Percentiles rank a stretch among this genome's conserved stretches.
phyloP scores from a whole-genome alignment of 2,888 invertebrate genomes.

The Cheilosia urbana region DNA sequence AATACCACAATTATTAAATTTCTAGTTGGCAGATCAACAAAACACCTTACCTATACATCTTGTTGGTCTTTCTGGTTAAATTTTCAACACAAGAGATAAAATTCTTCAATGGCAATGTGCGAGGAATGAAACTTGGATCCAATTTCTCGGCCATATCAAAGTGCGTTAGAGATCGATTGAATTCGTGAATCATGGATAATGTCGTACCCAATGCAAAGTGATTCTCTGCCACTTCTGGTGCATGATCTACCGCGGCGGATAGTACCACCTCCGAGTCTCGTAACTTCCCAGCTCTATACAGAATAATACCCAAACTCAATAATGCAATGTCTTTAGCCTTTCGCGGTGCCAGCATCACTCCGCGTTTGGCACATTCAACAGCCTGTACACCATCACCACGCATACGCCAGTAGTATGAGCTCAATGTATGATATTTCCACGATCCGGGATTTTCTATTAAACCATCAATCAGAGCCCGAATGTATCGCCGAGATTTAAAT shows the following conservation, averaged over 20 bases:
- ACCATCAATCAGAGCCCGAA: conserved; percentile 77
- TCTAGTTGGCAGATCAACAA: neutral
- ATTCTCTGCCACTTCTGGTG: conserved; percentile 81
- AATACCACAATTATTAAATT: neutral
- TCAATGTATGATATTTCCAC: conserved; percentile 82
- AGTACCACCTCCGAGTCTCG: conserved; percentile 81
- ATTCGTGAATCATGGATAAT: conserved; percentile 81
- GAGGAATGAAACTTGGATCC: conserved; percentile 80
- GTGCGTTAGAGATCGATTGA: conserved; percentile 81
- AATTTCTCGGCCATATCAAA: conserved; percentile 81
- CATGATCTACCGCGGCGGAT: conserved; percentile 81
- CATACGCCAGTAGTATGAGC: conserved; percentile 83
- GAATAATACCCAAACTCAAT: conserved; percentile 82
- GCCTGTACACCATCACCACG: conserved; percentile 81
- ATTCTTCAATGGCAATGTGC: conserved; percentile 80
- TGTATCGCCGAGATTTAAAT: conserved; percentile 62
- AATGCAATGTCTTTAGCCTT: conserved; percentile 80
- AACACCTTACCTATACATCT: conserved; percentile 79
- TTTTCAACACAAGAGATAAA: conserved; percentile 82
- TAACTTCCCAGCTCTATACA: conserved; percentile 80
- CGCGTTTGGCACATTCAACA: conserved; percentile 81
- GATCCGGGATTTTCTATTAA: conserved; percentile 79
- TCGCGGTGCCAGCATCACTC: conserved; percentile 80
- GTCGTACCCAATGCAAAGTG: conserved; percentile 81
- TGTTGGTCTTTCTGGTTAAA: conserved; percentile 80